Evolutionary conservation across 92 coral and sea anemone species (phyloP).

Genomic region (Micromussa lordhowensis): DNA sequence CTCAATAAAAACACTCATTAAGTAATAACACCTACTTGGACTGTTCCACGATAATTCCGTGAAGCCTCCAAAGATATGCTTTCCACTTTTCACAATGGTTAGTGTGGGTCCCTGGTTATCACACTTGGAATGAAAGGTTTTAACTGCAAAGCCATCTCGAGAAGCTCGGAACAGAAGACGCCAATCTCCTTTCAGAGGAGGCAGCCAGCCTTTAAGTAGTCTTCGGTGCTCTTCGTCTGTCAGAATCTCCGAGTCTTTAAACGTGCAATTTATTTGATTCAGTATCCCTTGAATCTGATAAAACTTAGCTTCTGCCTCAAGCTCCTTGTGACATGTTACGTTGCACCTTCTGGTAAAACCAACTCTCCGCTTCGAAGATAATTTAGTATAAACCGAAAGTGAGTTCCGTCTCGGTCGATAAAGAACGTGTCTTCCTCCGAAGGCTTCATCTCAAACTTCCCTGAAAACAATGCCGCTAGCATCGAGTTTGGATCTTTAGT

Average conservation of each 20-base stretch:
- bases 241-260: neutral
- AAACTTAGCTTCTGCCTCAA: slow-evolving; percentile 73
- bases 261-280: slow-evolving; percentile 22
- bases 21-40: neutral
- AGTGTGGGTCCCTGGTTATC: slow-evolving; percentile 71
- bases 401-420: slow-evolving; percentile 34
- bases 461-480: slow-evolving; percentile 28
- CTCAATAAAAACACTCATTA: too few relatives aligned
- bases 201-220: neutral
- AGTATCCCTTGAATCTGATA: slow-evolving; percentile 71
- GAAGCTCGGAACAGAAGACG: slow-evolving; percentile 63
- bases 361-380: slow-evolving; percentile 20
- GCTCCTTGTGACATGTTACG: slow-evolving; percentile 46
- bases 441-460: slow-evolving; percentile 6
- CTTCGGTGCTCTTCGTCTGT: neutral
- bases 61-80: slow-evolving; percentile 64
- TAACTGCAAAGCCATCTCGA: slow-evolving; percentile 48
- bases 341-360: slow-evolving; percentile 12
- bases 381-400: too few relatives aligned
- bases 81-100: slow-evolving; percentile 46
- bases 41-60: slow-evolving; percentile 50
- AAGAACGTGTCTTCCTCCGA: slow-evolving; percentile 21
- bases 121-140: slow-evolving; percentile 56
- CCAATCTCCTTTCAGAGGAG: slow-evolving; percentile 6
- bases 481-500: slow-evolving; percentile 28